A percentile compares a stretch with the other conserved stretches of the same genome.
Conservation (phyloP, 2,113 vertebrate genomes). For the Brienomyrus longianalis region DNA sequence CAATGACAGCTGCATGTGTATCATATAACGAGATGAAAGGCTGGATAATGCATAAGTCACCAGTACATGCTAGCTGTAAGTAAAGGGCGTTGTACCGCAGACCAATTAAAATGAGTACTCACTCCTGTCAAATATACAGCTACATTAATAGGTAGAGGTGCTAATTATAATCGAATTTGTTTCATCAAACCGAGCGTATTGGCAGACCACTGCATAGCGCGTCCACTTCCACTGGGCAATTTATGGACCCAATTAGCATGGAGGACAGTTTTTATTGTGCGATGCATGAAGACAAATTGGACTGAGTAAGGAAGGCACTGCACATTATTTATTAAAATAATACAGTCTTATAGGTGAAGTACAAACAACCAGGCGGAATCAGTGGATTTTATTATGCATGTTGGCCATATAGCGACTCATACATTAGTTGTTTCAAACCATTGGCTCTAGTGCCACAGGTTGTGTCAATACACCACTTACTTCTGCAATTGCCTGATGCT, state of each 20-base stretch:
- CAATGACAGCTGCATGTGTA: not conserved
- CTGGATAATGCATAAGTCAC: not conserved
- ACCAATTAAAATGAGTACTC: not conserved
- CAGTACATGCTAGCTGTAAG: not conserved
- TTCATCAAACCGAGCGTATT: conserved; percentile 5
- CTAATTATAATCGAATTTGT: conserved; percentile 15
- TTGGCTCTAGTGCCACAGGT: not conserved
- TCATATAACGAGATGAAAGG: not conserved
- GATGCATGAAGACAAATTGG: conserved; percentile 9
- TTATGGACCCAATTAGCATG: conserved; percentile 39
- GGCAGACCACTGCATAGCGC: not conserved
- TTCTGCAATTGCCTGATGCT: not conserved
- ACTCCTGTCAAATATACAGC: not conserved
- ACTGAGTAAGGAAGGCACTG: conserved; percentile 5
- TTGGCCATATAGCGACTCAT: not conserved
- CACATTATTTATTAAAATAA: conserved; percentile 12
- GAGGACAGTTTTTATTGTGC: conserved; percentile 15
- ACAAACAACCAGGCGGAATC: not conserved
- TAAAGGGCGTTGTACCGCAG: not conserved
- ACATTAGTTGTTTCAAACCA: not conserved
- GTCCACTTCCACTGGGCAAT: not conserved
- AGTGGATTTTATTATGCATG: not conserved
- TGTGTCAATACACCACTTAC: not conserved
- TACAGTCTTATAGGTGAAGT: conserved; percentile 9
- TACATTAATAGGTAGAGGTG: not conserved